Percentiles rank a stretch among this genome's conserved stretches.
Evolutionary conservation across 2,888 invertebrate genomes (phyloP).

Genomic region (Mesopsocus fuscifrons): DNA sequence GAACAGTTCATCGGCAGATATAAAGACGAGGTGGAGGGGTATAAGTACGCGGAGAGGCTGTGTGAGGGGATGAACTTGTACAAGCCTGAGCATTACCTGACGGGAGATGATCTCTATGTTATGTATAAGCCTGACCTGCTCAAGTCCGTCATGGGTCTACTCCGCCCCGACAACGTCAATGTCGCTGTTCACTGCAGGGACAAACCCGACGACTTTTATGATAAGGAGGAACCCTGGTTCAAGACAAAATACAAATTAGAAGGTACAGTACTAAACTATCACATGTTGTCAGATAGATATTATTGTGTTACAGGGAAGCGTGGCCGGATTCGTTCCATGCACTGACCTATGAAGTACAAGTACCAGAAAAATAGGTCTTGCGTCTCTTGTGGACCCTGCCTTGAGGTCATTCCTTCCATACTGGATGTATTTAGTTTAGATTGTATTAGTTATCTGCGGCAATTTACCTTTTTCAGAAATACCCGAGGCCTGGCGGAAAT

Average conservation of each 20-base stretch:
- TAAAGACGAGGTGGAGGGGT: slow-evolving; percentile 46
- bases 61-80: slow-evolving; percentile 64
- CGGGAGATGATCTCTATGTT: slow-evolving; percentile 52
- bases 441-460: too few relatives aligned
- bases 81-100: slow-evolving; percentile 57
- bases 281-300: slow-evolving; percentile 15
- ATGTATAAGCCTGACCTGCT: slow-evolving; percentile 51
- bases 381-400: too few relatives aligned
- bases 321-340: too few relatives aligned
- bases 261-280: too few relatives aligned
- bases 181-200: slow-evolving; percentile 48
- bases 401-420: too few relatives aligned
- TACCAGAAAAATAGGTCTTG: too few relatives aligned
- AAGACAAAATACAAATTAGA: slow-evolving; percentile 51
- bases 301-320: background rate
- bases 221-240: slow-evolving; percentile 64
- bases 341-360: too few relatives aligned
- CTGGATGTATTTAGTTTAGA: too few relatives aligned
- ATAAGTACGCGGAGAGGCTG: slow-evolving; percentile 58
- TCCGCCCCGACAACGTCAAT: slow-evolving; percentile 46
- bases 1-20: too few relatives aligned
- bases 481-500: slow-evolving; percentile 37
- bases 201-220: slow-evolving; percentile 28
- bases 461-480: slow-evolving; percentile 28
- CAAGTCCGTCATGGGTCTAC: slow-evolving; percentile 27